Evolutionary conservation across 2,113 vertebrate genomes (phyloP), one percentile per base, ranked within the genome.

Genomic region (Bujurquina vittata): DNA sequence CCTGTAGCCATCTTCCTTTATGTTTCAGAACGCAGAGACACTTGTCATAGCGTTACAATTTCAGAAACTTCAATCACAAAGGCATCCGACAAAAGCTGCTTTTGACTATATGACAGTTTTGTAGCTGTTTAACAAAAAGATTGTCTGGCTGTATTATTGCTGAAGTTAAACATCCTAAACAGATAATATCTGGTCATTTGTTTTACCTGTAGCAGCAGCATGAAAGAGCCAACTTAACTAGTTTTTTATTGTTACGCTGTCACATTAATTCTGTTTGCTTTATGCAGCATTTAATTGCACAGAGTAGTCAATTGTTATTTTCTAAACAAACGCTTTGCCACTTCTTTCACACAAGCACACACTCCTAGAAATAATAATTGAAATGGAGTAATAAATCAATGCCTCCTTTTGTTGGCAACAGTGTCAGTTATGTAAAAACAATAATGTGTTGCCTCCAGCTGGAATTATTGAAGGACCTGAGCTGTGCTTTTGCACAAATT

Each of bases 401-500:
- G 43, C 31, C 14, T 81, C 15, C 52, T 80, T 26, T 20, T 67
- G 31, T 59, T 80, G 73, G 63, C 75, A 55, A 43, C 56, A 35
- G 67, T 72, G 67, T 72, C 46, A 65, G 22, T 78, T 54, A 11
- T 10, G 40, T 65, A 52, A n/a, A 55, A 26, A 17, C 4, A 46
- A 31, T 23, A 12, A 18, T 54, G 57, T 74, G 37, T 72, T 63
- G 59, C 75, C 46, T 89, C 10, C 63, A 74, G 73, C 33, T 62
- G 79, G 60, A 75, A 61, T 69, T 61, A 75, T 58, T 60, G 18
- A 62, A 33, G 26, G 54, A 55, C 49, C 60, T 79, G 23, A 78
- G 81, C 56, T 60, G 23, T 77, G 54, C 62, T 69, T 29, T 60
- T 33, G 26, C 49, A 49, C 40, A 22, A 58, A 49, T 72, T 49